phyloP scores from a whole-genome alignment of 2,113 vertebrate genomes.

The Pica pica region DNA sequence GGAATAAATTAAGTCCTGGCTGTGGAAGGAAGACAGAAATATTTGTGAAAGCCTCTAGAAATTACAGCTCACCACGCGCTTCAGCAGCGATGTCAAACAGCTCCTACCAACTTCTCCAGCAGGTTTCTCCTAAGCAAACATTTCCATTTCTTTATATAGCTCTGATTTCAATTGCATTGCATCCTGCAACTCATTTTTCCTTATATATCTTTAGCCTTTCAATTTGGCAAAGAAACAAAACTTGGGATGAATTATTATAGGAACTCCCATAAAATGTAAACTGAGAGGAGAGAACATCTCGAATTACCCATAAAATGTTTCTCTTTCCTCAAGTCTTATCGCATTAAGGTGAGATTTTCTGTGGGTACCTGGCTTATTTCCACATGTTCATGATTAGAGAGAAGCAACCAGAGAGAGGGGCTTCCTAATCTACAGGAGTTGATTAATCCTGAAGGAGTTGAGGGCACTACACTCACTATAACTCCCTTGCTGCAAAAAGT shows the following conservation, averaged over 20 bases:
- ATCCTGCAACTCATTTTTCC: neutral
- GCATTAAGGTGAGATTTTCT: neutral
- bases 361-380: neutral
- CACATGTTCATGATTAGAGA: neutral
- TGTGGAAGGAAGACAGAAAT: neutral
- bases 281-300: neutral
- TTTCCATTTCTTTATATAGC: neutral
- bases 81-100: neutral
- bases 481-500: neutral
- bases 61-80: neutral
- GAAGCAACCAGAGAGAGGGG: neutral
- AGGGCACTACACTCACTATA: neutral
- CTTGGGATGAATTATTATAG: neutral
- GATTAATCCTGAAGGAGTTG: neutral
- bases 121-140: conserved; percentile 2
- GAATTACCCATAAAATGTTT: neutral
- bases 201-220: neutral
- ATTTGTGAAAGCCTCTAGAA: neutral
- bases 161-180: neutral
- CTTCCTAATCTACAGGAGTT: neutral
- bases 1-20: neutral
- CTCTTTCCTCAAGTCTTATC: neutral
- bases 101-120: neutral
- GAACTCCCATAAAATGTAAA: neutral
- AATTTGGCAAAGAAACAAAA: neutral